phyloP scores from a whole-genome alignment of 2,113 vertebrate species.

The Maccullochella peelii region DNA sequence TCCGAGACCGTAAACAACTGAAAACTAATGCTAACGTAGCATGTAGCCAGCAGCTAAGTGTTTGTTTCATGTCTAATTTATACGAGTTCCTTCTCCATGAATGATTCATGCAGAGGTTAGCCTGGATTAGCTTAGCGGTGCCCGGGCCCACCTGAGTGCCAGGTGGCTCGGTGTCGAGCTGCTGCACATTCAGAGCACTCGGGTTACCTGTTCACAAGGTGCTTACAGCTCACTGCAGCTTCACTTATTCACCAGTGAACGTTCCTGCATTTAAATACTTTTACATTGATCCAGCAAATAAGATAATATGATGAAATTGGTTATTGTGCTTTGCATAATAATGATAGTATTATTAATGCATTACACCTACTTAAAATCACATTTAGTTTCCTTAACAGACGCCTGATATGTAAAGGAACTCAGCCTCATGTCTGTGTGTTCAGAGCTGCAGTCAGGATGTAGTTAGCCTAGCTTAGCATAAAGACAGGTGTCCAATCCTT shows the following conservation, averaged over 20 bases:
- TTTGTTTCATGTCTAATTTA: conserved; percentile 61
- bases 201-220: not conserved
- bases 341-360: too few species aligned
- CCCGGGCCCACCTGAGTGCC: conserved; percentile 28
- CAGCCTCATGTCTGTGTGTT: too few species aligned
- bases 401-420: too few species aligned
- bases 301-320: too few species aligned
- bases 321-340: too few species aligned
- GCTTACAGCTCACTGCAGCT: not conserved
- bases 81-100: conserved; percentile 22
- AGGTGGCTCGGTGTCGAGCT: conserved; percentile 4
- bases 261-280: too few species aligned
- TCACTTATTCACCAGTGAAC: not conserved
- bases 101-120: conserved; percentile 62
- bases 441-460: not conserved
- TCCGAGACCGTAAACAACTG: not conserved
- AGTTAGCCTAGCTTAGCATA: not conserved
- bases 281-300: too few species aligned
- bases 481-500: not conserved
- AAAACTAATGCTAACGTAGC: conserved; percentile 1
- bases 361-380: too few species aligned
- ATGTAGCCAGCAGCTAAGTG: conserved; percentile 39
- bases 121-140: conserved; percentile 5
- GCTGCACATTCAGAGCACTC: not conserved
- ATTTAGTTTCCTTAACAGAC: too few species aligned